Conservation (phyloP, 2,888 invertebrate genomes). For the Acronicta leporina region DNA sequence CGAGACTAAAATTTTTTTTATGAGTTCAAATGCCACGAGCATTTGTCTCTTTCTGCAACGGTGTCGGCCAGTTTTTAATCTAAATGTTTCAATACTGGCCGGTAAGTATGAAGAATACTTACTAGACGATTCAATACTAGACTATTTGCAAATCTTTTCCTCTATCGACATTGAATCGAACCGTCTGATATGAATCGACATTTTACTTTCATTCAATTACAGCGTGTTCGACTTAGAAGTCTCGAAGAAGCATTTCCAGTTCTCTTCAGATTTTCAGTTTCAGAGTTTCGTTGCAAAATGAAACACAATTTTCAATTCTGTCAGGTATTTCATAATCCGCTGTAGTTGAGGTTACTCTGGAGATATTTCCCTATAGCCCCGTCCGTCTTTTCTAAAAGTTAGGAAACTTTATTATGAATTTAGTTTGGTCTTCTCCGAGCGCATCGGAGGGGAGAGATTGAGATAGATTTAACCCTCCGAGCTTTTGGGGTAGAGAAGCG, state of each 20-base stretch:
- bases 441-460: constrained; percentile 23
- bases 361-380: constrained; percentile 54
- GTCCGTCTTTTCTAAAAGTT: constrained; percentile 58
- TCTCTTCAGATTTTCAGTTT: constrained; percentile 36
- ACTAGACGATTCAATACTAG: too few relatives aligned
- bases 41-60: too few relatives aligned
- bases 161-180: neutral
- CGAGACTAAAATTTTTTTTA: too few relatives aligned
- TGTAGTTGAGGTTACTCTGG: constrained; percentile 46
- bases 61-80: too few relatives aligned
- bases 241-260: constrained; percentile 15
- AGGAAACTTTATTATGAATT: constrained; percentile 62
- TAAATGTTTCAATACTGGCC: too few relatives aligned
- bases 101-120: too few relatives aligned
- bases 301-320: constrained; percentile 48
- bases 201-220: constrained; percentile 28
- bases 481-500: constrained; percentile 2
- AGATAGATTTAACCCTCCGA: constrained; percentile 15
- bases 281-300: constrained; percentile 24
- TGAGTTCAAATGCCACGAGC: too few relatives aligned
- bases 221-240: constrained; percentile 17
- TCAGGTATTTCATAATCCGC: constrained; percentile 49
- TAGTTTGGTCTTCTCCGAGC: constrained; percentile 51
- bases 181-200: neutral
- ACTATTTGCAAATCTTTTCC: too few relatives aligned